Evolutionary conservation across 2,797 vertebrate genomes (phyloP).

Genomic region (Florisuga fusca): DNA sequence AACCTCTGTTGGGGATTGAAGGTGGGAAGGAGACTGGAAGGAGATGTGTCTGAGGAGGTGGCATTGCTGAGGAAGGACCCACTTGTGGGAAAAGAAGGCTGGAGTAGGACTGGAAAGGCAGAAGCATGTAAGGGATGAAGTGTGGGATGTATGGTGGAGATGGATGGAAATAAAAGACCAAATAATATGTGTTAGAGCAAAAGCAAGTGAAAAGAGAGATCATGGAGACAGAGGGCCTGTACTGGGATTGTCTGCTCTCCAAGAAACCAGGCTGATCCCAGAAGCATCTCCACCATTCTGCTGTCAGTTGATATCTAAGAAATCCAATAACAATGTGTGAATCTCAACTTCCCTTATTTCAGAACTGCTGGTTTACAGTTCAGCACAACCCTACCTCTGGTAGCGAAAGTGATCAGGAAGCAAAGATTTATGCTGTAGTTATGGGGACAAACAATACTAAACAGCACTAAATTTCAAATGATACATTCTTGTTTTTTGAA

Average conservation of each 20-base stretch:
- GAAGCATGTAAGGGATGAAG: background rate
- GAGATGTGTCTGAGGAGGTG: background rate
- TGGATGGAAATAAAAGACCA: background rate
- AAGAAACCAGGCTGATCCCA: background rate
- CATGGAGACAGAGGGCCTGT: background rate
- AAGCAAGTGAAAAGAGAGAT: background rate
- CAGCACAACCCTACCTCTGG: background rate
- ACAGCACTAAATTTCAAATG: background rate
- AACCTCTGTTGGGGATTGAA: background rate
- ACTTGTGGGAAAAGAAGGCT: fast-evolving
- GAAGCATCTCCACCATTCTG: background rate
- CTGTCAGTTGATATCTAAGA: background rate
- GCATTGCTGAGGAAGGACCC: background rate
- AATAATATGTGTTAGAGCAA: background rate
- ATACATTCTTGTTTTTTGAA: background rate
- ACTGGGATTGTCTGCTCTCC: background rate
- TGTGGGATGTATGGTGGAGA: fast-evolving
- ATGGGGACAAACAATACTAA: background rate
- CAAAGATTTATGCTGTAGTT: background rate
- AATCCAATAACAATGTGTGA: slow-evolving; percentile 20
- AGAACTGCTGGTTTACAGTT: background rate
- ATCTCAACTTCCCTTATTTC: slow-evolving; percentile 33
- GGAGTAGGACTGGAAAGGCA: background rate
- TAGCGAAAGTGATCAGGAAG: background rate
- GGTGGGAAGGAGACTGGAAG: background rate